Conservation (phyloP, 2,888 invertebrate species). For the Leptopilina myrica region DNA sequence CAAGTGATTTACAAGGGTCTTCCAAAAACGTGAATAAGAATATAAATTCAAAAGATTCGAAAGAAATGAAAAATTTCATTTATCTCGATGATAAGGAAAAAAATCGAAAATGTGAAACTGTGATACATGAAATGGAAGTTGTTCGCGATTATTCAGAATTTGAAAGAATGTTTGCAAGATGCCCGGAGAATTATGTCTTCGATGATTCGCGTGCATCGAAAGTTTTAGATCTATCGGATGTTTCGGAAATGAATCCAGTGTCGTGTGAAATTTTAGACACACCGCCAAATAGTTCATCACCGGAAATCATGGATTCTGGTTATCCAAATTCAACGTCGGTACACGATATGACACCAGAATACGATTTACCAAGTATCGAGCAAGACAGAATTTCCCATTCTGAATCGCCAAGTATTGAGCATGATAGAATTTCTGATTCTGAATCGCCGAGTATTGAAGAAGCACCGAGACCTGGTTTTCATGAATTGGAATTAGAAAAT, state of each 20-base stretch:
- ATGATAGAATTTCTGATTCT: constrained; percentile 52
- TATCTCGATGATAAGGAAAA: not conserved
- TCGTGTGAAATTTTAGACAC: constrained; percentile 62
- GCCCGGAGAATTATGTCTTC: not conserved
- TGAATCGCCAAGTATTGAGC: constrained; percentile 61
- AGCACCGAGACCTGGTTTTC: constrained; percentile 57
- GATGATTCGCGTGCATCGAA: not conserved
- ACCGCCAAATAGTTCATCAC: constrained; percentile 67
- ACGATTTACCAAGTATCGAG: constrained; percentile 67
- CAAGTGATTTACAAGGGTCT: constrained; percentile 4
- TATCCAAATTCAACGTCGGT: constrained; percentile 70
- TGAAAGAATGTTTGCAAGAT: constrained; percentile 30
- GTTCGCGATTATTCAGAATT: constrained; percentile 35
- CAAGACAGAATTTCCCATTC: constrained; percentile 62
- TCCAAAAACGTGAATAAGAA: not conserved
- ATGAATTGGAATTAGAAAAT: constrained; percentile 74
- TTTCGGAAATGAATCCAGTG: constrained; percentile 40
- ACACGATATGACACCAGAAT: constrained; percentile 68
- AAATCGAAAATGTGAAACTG: not conserved
- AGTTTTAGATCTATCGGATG: constrained; percentile 45
- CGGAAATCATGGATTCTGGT: constrained; percentile 71
- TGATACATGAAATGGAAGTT: not conserved
- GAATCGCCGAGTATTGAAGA: constrained; percentile 63
- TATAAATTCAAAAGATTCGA: constrained; percentile 3
- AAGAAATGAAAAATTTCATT: constrained; percentile 4